Conservation (phyloP, 2,888 invertebrate genomes). For the Plebejus anna region DNA sequence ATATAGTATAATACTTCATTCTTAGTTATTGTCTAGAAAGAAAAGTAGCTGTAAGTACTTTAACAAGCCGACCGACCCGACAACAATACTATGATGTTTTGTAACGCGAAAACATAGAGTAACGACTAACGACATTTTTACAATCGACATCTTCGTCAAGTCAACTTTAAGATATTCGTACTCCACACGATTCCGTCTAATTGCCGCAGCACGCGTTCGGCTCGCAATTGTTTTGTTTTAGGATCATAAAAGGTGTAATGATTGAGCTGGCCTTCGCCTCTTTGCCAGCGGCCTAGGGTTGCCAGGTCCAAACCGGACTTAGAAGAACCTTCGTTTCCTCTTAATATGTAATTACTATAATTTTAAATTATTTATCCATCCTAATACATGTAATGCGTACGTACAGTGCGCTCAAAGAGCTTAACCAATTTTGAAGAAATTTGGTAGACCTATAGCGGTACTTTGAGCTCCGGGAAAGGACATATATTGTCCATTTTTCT, state of each 20-base stretch:
- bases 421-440: neutral
- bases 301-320: constrained; percentile 13
- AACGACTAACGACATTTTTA: neutral
- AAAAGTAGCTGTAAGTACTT: too few relatives aligned
- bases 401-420: neutral
- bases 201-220: constrained; percentile 52
- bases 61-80: too few relatives aligned
- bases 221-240: constrained; percentile 61
- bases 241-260: constrained; percentile 54
- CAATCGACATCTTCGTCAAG: neutral
- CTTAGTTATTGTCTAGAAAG: too few relatives aligned
- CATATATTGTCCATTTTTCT: too few relatives aligned
- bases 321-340: constrained; percentile 32
- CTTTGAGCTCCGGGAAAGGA: too few relatives aligned
- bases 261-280: constrained; percentile 60
- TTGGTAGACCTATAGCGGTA: too few relatives aligned
- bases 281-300: constrained; percentile 42
- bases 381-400: neutral
- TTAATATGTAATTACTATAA: constrained; percentile 1
- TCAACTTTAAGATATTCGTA: constrained; percentile 27
- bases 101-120: too few relatives aligned
- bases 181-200: constrained; percentile 47
- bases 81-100: too few relatives aligned
- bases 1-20: too few relatives aligned
- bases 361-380: neutral